Evolutionary conservation across 2,113 vertebrate genomes (phyloP), one percentile per base, ranked within the genome.

Genomic region (Cheirogaleus medius): DNA sequence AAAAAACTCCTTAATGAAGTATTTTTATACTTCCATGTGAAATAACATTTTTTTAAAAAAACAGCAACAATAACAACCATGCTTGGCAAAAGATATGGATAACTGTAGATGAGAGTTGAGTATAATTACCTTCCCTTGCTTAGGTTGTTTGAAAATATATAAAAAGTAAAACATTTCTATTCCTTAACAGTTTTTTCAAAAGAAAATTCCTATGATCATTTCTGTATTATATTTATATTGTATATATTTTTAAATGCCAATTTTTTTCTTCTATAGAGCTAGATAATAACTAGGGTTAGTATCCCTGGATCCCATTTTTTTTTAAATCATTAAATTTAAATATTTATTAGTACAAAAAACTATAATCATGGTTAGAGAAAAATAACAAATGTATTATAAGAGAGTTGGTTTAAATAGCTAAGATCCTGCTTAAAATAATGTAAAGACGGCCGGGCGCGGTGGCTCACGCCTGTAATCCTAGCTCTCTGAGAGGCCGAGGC

Each of bases 341-440:
- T 69, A 85, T 64, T 68, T 88, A 95, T 86, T 71, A 97, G 60
- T 17, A 25, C 21, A 80, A 87, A 91, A 10, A 90, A 95, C 74
- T 60, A 66, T 49, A 71, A 93, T 68, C 20, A 84, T 52, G 29
- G 39, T 92, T 94, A 91, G 8, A 47, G 37, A 66, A 89, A 96
- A 91, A 74, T 69, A 73, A 69, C 49, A 91, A 87, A 80, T 25
- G 32, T 37, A 76, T 78, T 54, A n/a, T 25, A 68, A 87, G 29
- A 94, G 8, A 82, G 23, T 25, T 78, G 13, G 6, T 66, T 92
- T 77, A 82, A 96, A 69, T 6, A 44, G 21, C 9, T 78, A 87
- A 87, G 56, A 11, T 44, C 18, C 27, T 92, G 37, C 17, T 21
- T 32, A 49, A 84, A 90, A 71, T n/a, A 78, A 11, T 80, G 34